These are phyloP conservation scores for Lerema accius DNA, from an alignment of 1,140 invertebrate genomes.

Conservation along the genomic window DNA sequence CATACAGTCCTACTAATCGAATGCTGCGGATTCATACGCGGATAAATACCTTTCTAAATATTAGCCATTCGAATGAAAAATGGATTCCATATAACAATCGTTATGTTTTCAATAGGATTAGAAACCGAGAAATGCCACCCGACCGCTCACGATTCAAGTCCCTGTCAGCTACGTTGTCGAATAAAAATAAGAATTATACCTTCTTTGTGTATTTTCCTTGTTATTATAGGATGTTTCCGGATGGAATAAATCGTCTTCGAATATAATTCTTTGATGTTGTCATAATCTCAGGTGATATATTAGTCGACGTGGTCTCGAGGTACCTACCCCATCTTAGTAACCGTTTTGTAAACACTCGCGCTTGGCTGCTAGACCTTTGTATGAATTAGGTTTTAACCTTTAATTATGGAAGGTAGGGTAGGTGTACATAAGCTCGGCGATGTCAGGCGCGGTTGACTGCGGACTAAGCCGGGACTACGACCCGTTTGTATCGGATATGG, in stretches of 20 bases:
- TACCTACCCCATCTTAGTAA: constrained; percentile 19
- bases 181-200: constrained; percentile 64
- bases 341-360: constrained; percentile 27
- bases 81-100: constrained; percentile 58
- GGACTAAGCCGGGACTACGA: constrained; percentile 52
- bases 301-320: constrained; percentile 7
- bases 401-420: constrained; percentile 50
- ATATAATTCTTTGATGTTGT: constrained; percentile 42
- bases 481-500: constrained; percentile 57
- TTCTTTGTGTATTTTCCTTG: constrained; percentile 53
- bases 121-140: constrained; percentile 72
- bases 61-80: constrained; percentile 79
- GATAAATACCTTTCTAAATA: constrained; percentile 81
- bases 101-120: constrained; percentile 75
- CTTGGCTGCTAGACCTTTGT: constrained; percentile 26
- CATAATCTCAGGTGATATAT: constrained; percentile 39
- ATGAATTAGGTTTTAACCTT: constrained; percentile 43
- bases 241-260: constrained; percentile 51
- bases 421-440: constrained; percentile 16
- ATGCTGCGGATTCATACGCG: constrained; percentile 59
- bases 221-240: constrained; percentile 65
- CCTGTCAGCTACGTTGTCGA: constrained; percentile 52
- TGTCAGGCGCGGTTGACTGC: constrained; percentile 28
- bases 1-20: constrained; percentile 61
- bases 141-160: constrained; percentile 58